Base-by-base conservation (phyloP, 2,888 invertebrate genomes). In the Dasypogon diadema region DNA sequence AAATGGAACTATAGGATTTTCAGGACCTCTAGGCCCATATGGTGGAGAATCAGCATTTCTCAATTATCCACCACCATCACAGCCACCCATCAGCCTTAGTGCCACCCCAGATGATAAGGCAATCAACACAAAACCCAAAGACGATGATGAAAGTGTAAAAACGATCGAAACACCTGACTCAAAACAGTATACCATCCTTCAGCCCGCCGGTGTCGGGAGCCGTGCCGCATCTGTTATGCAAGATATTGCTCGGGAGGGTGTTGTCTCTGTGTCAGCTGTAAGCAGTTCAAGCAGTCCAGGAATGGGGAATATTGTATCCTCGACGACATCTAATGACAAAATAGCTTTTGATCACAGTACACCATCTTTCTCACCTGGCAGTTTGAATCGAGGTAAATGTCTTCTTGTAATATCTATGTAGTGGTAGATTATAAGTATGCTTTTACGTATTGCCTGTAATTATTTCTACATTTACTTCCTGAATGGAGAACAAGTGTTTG, bases 131-230 rank as follows among this genome's bases (percentile, higher is more conserved):
- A 79, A 80, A 76, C 78, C 78, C 76, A 80, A 78, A 76, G 78
- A 78, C 77, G 78, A 79, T 76, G 78, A 78, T 63, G 77, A 79
- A 58, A 77, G 77, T 68, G 63, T 76, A 63, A 78, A 76, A 34
- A 76, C 76, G 48, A 79, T 83, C 51, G 83, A 83, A 79, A 87
- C 87, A 74, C 87, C 87, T 26, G 84, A 84, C 77, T 91, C 91
- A 77, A 95, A 95, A 86, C 94, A 95, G 84, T 95, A 95, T 83
- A 95, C 95, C 77, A 94, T 94, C 80, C 87, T 95, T 78, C 95
- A 95, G 85, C 95, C 95, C 0, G 94, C 94, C 10, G 92, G 92
- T 30, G 89, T 91, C 0, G 93, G 93, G 2, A 94, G 94, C 21
- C 89, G 94, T 65, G 94, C 94, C 0, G 94, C 94, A 60, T 92